Evolutionary conservation across 1,140 invertebrate species (phyloP).

Genomic region (Drosophila ambigua): DNA sequence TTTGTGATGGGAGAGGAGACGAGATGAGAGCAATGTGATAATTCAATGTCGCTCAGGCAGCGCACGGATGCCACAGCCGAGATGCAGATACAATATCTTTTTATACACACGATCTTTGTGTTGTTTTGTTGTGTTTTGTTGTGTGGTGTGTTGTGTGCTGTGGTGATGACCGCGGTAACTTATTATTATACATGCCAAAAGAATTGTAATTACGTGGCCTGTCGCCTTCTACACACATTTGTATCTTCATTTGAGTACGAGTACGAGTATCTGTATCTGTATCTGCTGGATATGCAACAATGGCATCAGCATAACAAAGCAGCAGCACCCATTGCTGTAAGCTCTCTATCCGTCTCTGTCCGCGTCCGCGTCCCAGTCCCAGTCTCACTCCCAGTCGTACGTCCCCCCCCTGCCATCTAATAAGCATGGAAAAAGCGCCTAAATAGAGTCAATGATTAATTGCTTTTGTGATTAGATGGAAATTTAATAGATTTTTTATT

Average conservation of each 20-base stretch:
- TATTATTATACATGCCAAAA: conserved; percentile 69
- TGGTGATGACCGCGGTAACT: conserved; percentile 62
- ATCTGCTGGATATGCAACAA: conserved; percentile 29
- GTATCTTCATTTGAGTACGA: conserved; percentile 30
- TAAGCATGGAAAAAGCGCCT: conserved; percentile 49
- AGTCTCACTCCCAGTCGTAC: background rate
- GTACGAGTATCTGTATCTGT: conserved; percentile 31
- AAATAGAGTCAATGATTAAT: conserved; percentile 80
- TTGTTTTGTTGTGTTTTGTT: background rate
- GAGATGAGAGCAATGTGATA: conserved; percentile 66
- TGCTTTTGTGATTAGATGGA: conserved; percentile 81
- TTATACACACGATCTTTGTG: conserved; percentile 68
- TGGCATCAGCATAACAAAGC: conserved; percentile 78
- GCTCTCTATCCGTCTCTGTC: conserved; percentile 37
- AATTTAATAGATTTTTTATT: conserved; percentile 80
- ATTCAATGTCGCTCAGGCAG: conserved; percentile 74
- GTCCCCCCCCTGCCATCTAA: conserved; percentile 22
- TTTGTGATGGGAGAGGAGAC: conserved; percentile 3
- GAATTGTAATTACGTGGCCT: conserved; percentile 76
- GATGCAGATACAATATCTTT: conserved; percentile 76
- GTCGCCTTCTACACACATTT: conserved; percentile 45
- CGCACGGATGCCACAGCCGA: conserved; percentile 51
- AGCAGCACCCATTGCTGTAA: conserved; percentile 62
- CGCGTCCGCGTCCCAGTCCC: conserved; percentile 2
- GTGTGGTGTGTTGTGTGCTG: no score